Percentiles rank a stretch among this genome's conserved stretches.
These are phyloP conservation scores for Tanypteryx hageni DNA, from an alignment of 2,888 invertebrate genomes.

Conservation along the genomic window DNA sequence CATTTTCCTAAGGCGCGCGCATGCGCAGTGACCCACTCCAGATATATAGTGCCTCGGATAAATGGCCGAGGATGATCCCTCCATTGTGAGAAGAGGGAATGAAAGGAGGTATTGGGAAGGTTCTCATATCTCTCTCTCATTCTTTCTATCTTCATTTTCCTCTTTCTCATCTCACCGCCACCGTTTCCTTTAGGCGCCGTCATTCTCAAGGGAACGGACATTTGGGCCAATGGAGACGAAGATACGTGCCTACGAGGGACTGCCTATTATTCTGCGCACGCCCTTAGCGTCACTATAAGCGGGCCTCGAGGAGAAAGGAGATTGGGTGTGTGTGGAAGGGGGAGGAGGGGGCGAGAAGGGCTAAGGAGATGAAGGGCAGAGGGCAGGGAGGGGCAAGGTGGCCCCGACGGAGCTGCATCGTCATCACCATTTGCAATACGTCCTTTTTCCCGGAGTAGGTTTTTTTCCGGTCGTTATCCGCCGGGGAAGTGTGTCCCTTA, in stretches of 20 bases:
- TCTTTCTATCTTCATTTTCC: neutral
- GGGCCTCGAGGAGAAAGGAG: neutral
- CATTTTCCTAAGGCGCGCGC: too few species aligned
- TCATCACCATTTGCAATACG: slow-evolving; percentile 4
- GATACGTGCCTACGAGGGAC: neutral
- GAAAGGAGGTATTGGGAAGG: too few species aligned
- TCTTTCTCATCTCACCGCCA: neutral
- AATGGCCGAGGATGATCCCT: neutral
- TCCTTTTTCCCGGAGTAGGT: too few species aligned
- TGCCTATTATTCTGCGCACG: neutral
- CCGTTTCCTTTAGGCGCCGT: neutral
- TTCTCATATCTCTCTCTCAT: too few species aligned
- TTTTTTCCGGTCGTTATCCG: too few species aligned
- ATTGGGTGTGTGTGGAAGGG: neutral
- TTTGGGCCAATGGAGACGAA: neutral
- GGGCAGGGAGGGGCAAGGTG: neutral
- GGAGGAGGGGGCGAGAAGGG: too few species aligned
- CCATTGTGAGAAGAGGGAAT: neutral
- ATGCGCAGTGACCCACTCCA: too few species aligned
- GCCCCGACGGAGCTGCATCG: neutral
- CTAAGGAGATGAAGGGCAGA: too few species aligned
- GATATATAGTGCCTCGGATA: neutral
- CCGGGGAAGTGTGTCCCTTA: too few species aligned
- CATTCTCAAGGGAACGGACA: neutral
- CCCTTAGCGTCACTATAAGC: slow-evolving; percentile 16